phyloP scores from a whole-genome alignment of 2,888 invertebrate species.

The Plemyria rubiginata region DNA sequence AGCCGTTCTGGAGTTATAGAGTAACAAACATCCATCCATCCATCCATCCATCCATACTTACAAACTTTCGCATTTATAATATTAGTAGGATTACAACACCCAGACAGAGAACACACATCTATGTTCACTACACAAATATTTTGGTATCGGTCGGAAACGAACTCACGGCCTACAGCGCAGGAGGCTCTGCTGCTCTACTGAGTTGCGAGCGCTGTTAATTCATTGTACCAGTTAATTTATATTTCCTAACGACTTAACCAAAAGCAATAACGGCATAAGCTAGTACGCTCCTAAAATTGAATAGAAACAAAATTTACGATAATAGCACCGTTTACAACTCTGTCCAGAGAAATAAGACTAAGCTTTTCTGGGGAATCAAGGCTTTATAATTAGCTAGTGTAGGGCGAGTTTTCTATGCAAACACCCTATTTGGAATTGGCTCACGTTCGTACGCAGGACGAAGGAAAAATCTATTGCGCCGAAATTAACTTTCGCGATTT shows the following conservation, averaged over 20 bases:
- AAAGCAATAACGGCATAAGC: constrained; percentile 26
- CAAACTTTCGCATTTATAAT: too few species aligned
- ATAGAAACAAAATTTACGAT: constrained; percentile 31
- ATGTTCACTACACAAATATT: too few species aligned
- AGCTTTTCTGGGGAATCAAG: constrained; percentile 8
- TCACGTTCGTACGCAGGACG: constrained; percentile 43
- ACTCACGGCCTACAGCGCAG: too few species aligned
- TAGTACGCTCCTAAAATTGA: constrained; percentile 25
- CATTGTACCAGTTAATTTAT: too few species aligned
- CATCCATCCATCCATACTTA: too few species aligned
- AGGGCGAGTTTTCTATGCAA: constrained; percentile 35
- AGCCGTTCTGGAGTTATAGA: too few species aligned
- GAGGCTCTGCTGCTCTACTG: too few species aligned
- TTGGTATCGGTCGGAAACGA: too few species aligned
- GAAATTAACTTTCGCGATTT: constrained; percentile 51
- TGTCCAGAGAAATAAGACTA: constrained; percentile 22
- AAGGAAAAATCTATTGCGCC: constrained; percentile 49
- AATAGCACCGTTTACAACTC: constrained; percentile 22
- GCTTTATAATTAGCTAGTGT: constrained; percentile 18
- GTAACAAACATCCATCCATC: too few species aligned
- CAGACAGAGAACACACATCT: too few species aligned
- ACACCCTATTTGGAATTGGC: constrained; percentile 44
- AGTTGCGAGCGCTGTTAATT: too few species aligned
- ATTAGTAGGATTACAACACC: too few species aligned
- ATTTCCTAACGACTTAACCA: constrained; percentile 1